These are phyloP conservation scores for Sorex maritimensis DNA, from an alignment of 2,797 vertebrate species.

Conservation along the genomic window DNA sequence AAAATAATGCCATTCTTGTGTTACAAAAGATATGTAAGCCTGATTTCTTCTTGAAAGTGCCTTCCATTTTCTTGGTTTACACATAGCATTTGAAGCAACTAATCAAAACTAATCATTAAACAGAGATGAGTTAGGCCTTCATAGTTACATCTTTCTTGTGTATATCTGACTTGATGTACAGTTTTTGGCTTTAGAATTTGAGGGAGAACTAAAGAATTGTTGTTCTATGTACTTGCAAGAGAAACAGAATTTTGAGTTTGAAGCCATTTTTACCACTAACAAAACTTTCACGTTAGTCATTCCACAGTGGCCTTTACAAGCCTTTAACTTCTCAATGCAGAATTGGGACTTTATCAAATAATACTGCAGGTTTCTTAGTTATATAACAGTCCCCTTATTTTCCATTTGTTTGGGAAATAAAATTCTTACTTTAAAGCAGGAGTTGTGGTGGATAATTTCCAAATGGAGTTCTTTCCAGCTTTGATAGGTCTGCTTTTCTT, in stretches of 20 bases:
- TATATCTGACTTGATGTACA: background rate
- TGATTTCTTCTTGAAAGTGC: background rate
- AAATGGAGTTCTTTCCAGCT: background rate
- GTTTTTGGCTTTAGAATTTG: conserved; percentile 52
- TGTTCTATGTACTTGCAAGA: conserved; percentile 33
- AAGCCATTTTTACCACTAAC: background rate
- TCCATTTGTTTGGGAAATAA: background rate
- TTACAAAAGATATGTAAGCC: background rate
- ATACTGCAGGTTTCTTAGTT: conserved; percentile 55
- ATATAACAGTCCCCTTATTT: background rate
- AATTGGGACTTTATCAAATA: conserved; percentile 37
- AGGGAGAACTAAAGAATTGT: conserved; percentile 42
- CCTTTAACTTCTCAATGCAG: conserved; percentile 37
- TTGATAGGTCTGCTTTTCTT: background rate
- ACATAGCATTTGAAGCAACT: background rate
- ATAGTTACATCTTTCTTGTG: background rate
- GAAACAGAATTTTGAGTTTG: conserved; percentile 27
- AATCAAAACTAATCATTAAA: background rate
- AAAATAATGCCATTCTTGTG: conserved; percentile 42
- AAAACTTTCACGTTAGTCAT: conserved; percentile 51
- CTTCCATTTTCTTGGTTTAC: background rate
- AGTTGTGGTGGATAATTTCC: background rate
- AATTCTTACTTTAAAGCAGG: background rate
- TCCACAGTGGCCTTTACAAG: conserved; percentile 46
- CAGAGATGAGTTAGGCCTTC: too few relatives aligned